Percentiles rank a stretch among this genome's conserved stretches.
phyloP scores from a whole-genome alignment of 2,888 invertebrate species.

The Danaus chrysippus region DNA sequence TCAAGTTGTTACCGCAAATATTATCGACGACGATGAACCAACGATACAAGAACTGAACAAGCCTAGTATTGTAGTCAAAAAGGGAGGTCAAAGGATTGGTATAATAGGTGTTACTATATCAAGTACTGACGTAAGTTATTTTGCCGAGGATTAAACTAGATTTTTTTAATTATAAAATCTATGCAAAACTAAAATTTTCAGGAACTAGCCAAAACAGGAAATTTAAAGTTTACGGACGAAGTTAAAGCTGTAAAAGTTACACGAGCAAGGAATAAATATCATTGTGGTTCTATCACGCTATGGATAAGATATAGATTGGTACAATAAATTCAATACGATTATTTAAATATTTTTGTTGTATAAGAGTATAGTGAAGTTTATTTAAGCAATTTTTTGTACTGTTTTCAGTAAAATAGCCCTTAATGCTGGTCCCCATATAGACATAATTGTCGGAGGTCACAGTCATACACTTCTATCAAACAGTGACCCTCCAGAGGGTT shows the following conservation, averaged over 20 bases:
- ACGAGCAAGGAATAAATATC: constrained; percentile 83
- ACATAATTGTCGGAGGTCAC: constrained; percentile 91
- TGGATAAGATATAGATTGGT: constrained; percentile 84
- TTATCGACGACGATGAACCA: constrained; percentile 84
- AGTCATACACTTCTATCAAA: constrained; percentile 88
- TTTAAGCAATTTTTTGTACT: not conserved
- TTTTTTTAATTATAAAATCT: not conserved
- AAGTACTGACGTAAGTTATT: constrained; percentile 55
- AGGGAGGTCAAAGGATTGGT: constrained; percentile 84
- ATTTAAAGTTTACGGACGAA: constrained; percentile 84
- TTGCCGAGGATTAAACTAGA: constrained; percentile 10
- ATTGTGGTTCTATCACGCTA: constrained; percentile 91
- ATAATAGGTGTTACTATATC: constrained; percentile 85
- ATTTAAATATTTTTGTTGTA: not conserved
- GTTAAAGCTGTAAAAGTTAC: constrained; percentile 81
- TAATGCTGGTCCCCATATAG: constrained; percentile 83
- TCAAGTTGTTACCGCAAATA: constrained; percentile 86
- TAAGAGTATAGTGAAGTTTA: not conserved
- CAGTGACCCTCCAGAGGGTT: constrained; percentile 71
- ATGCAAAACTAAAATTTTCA: constrained; percentile 40
- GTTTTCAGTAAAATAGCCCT: constrained; percentile 80
- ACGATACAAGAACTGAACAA: constrained; percentile 81
- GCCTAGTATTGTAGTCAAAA: constrained; percentile 82
- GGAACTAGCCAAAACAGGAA: constrained; percentile 82
- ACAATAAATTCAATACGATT: constrained; percentile 16